Evolutionary conservation across 2,113 vertebrate species (phyloP), one percentile per base, ranked within the genome.

Genomic region (Coreoperca whiteheadi): DNA sequence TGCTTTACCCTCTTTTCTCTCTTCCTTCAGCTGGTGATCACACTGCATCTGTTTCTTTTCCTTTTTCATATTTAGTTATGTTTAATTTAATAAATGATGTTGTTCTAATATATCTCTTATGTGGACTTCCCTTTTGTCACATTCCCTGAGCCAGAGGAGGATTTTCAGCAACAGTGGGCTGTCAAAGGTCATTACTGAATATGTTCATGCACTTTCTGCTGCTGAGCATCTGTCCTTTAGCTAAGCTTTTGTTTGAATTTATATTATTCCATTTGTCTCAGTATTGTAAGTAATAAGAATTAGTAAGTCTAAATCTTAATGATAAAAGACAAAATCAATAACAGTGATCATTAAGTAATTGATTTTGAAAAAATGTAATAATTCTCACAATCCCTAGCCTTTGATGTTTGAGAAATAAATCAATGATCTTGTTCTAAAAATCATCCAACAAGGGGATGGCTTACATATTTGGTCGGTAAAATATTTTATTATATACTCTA

Each of bases 301-400:
- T 48, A 56, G 20, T 65, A 14, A 65, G 66, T 56, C 6, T 18
- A 41, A 50, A 73, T 74, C 50, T 41, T 81, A 78, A 74, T 61
- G 68, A 60, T 46, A 60, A n/a, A 37, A 54, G 41, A 64, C 39
- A 20, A 28, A 64, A 84, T 86, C 77, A 81, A 71, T 82, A 28
- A 30, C 3, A 6, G n/a, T 3, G 57, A 77, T 79, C 59, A 60
- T 70, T 77, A 43, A 25, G 28, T 37, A 85, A 53, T 28, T 61
- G 25, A 72, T 67, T 53, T 15, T 41, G 54, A 82, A 82, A 41
- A 64, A 77, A 79, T 77, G 66, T 21, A 66, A 84, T 79, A 37
- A 66, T 70, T 79, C 34, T 12, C 1, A 37, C 46, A 70, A 74
- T 81, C 34, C 16, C 1, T 30, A 63, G 28, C 11, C 11, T 4